Base-by-base conservation (phyloP, 53 echinoderm and acorn worm species). In the Patiria pectinifera region DNA sequence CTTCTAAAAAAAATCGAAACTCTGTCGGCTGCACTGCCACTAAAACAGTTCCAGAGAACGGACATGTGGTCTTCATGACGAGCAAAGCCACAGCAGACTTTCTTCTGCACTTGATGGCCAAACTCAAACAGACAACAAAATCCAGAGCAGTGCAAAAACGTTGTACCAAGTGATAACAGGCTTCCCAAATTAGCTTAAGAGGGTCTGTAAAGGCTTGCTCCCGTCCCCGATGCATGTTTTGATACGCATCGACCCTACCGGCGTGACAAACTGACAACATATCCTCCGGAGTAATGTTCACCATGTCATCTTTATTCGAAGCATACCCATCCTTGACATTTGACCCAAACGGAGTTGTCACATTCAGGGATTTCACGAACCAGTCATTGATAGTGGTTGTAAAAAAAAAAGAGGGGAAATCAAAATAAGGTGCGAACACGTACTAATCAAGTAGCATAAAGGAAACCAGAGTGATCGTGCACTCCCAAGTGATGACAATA, bases 361-460 rank as follows among this genome's bases (percentile, higher is more conserved):
- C 24, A 69, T 90, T 63, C 46, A 80, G 66, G 80, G 69, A 59
- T 80, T 80, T 84, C 84, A 21, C 19, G 44, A 81, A 90, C 22
- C 63, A 80, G 90, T 62, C 80, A 81, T 48, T 80, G 90, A 90
- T 81, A 80, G 90, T 90, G 63, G 53, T 53, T 53, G 53, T 53
- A 8, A 8, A 8, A 8, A 53, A 53, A 53, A 53, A 8, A 53
- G 2, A 8, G 53, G 62, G 90, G 90, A 90, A 90, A 90, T 90
- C 81, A 90, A 90, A 59, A 48, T 80, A 90, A 90, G 81, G 90
- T 90, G 90, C 80, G 90, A 90, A 90, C 90, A 90, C 59, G 6
- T 66, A 80, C 47, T 90, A 90, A 66, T 77, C 23, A 62, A 62
- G 69, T 69, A 90, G 80, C 80, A 45, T 63, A 60, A 45, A 80